Conservation (phyloP, 2,888 invertebrate species). For the Oscheius onirici region DNA sequence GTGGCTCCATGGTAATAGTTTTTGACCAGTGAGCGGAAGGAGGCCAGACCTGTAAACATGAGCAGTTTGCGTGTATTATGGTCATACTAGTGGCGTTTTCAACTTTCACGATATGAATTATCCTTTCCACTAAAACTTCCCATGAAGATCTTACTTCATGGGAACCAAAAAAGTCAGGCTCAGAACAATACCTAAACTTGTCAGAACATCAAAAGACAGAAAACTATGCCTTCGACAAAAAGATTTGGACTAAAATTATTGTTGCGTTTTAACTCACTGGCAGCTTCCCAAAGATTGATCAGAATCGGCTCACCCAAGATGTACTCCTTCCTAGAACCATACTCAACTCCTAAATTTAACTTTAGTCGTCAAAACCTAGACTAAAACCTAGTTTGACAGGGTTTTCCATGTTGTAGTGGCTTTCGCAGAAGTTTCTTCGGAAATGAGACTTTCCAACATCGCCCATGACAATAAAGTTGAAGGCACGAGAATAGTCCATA, state of each 20-base stretch:
- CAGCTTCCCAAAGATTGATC: constrained; percentile 11
- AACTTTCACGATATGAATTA: no score
- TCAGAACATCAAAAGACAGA: no score
- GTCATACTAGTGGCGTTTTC: background rate
- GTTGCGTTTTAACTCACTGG: background rate
- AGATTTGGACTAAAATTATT: no score
- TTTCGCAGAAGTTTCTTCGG: background rate
- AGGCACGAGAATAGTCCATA: background rate
- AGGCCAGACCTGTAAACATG: constrained; percentile 4
- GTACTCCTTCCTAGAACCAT: constrained; percentile 4
- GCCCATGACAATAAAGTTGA: constrained; percentile 15
- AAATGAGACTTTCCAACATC: constrained; percentile 25
- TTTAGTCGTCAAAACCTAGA: background rate
- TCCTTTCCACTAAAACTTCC: no score
- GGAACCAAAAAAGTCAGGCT: no score
- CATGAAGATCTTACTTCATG: no score
- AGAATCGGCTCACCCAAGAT: constrained; percentile 3
- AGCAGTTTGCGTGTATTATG: background rate
- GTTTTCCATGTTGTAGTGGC: constrained; percentile 13
- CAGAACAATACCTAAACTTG: no score
- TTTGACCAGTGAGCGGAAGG: constrained; percentile 19
- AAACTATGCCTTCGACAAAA: no score
- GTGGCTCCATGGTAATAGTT: constrained; percentile 25
- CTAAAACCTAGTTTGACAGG: constrained; percentile 15
- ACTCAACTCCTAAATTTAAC: constrained; percentile 7